These are phyloP conservation scores for Galerucella calmariensis DNA, from an alignment of 2,888 invertebrate genomes.

Conservation along the genomic window DNA sequence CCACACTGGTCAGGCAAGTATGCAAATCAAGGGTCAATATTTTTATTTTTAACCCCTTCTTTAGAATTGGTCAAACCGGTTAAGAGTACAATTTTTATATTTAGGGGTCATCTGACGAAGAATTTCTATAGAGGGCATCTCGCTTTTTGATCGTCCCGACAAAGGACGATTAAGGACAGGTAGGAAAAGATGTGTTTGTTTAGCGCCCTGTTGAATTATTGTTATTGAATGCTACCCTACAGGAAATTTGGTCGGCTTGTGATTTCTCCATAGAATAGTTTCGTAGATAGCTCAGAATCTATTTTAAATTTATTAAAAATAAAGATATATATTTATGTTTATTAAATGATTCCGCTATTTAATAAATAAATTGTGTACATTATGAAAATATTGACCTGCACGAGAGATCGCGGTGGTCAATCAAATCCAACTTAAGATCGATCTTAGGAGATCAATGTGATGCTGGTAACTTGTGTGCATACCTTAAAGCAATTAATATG, in stretches of 20 bases:
- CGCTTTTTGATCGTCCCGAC: constrained; percentile 35
- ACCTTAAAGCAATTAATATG: too few species aligned
- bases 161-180: constrained; percentile 30
- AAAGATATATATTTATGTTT: too few species aligned
- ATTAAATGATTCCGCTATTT: too few species aligned
- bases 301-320: not conserved
- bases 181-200: constrained; percentile 35
- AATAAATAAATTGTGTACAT: too few species aligned
- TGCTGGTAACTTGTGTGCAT: too few species aligned
- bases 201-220: constrained; percentile 31
- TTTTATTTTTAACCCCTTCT: constrained; percentile 55
- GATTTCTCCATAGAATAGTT: not conserved
- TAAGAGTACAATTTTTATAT: constrained; percentile 56
- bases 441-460: too few species aligned
- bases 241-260: constrained; percentile 16
- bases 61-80: constrained; percentile 59
- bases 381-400: too few species aligned
- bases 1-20: constrained; percentile 61
- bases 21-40: constrained; percentile 63
- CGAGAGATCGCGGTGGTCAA: too few species aligned
- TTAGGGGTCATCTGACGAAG: constrained; percentile 51
- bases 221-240: constrained; percentile 13
- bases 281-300: not conserved
- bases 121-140: constrained; percentile 44
- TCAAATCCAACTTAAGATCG: too few species aligned